Percentiles rank a stretch among this genome's conserved stretches.
These are phyloP conservation scores for Labroides dimidiatus DNA, from an alignment of 2,797 vertebrate genomes.

Conservation along the genomic window DNA sequence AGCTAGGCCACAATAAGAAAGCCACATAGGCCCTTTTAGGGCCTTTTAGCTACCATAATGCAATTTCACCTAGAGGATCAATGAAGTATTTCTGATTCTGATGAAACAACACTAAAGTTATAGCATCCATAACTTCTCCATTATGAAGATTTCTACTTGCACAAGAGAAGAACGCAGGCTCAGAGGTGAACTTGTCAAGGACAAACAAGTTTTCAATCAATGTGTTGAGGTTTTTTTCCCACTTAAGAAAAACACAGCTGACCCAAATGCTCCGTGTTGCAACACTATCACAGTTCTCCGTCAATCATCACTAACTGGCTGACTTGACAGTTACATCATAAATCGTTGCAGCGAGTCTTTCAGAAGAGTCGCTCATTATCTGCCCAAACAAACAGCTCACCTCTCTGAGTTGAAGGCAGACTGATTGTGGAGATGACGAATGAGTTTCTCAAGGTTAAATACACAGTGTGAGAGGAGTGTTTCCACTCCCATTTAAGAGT, in stretches of 20 bases:
- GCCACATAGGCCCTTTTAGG: too few species aligned
- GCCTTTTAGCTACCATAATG: not conserved
- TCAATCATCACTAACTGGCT: slow-evolving; percentile 66
- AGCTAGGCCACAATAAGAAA: too few species aligned
- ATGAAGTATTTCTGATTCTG: too few species aligned
- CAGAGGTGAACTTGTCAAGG: too few species aligned
- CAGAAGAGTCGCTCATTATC: slow-evolving; percentile 67
- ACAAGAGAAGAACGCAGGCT: not conserved
- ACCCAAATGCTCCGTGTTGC: slow-evolving; percentile 47
- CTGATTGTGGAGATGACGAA: slow-evolving; percentile 70
- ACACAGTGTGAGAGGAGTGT: slow-evolving; percentile 42
- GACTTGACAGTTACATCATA: slow-evolving; percentile 57
- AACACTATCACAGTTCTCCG: slow-evolving; percentile 33
- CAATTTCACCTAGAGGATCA: too few species aligned
- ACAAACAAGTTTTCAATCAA: not conserved
- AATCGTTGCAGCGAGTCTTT: slow-evolving; percentile 55
- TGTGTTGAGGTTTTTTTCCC: not conserved
- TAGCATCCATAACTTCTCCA: not conserved
- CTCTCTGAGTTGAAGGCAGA: slow-evolving; percentile 36
- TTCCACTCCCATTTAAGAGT: slow-evolving; percentile 26
- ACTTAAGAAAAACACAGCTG: slow-evolving; percentile 32
- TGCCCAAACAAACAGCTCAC: slow-evolving; percentile 50
- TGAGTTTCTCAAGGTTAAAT: slow-evolving; percentile 69
- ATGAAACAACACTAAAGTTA: too few species aligned
- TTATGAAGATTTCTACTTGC: not conserved